phyloP scores from a whole-genome alignment of 1,140 invertebrate genomes.

The Lasaia peninsularis region DNA sequence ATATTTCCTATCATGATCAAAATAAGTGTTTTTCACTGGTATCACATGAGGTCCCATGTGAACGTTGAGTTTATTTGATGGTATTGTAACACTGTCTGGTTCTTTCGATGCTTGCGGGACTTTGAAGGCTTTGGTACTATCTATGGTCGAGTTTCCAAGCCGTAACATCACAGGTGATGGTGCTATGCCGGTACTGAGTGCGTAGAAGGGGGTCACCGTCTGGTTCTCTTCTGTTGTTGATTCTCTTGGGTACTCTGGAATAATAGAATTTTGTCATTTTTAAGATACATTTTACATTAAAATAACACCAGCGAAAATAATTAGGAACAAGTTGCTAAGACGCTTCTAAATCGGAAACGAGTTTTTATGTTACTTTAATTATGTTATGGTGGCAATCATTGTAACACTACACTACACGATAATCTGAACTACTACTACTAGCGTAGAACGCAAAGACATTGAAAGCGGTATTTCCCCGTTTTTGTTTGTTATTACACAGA shows the following conservation, averaged over 20 bases:
- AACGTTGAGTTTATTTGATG: slow-evolving; percentile 23
- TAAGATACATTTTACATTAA: no score
- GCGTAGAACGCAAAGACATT: no score
- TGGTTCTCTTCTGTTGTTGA: slow-evolving; percentile 44
- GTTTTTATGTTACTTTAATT: no score
- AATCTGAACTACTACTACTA: no score
- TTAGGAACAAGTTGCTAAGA: no score
- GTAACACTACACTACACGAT: no score
- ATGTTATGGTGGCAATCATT: no score
- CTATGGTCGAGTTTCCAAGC: slow-evolving; percentile 71
- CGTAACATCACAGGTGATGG: slow-evolving; percentile 62
- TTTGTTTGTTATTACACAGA: no score
- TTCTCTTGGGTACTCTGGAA: slow-evolving; percentile 47
- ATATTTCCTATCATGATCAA: slow-evolving; percentile 80
- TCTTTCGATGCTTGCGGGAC: slow-evolving; percentile 55
- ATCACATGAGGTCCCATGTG: slow-evolving; percentile 62
- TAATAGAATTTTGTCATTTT: not conserved
- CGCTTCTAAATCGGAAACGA: no score
- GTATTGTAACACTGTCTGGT: slow-evolving; percentile 23
- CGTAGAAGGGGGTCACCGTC: slow-evolving; percentile 61
- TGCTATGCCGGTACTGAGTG: slow-evolving; percentile 51
- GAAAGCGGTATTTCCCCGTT: no score
- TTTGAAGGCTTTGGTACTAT: slow-evolving; percentile 71
- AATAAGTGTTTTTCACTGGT: slow-evolving; percentile 68
- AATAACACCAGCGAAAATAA: no score